These are phyloP conservation scores for Dolomedes plantarius DNA, from an alignment of 2,888 invertebrate genomes.

Conservation along the genomic window DNA sequence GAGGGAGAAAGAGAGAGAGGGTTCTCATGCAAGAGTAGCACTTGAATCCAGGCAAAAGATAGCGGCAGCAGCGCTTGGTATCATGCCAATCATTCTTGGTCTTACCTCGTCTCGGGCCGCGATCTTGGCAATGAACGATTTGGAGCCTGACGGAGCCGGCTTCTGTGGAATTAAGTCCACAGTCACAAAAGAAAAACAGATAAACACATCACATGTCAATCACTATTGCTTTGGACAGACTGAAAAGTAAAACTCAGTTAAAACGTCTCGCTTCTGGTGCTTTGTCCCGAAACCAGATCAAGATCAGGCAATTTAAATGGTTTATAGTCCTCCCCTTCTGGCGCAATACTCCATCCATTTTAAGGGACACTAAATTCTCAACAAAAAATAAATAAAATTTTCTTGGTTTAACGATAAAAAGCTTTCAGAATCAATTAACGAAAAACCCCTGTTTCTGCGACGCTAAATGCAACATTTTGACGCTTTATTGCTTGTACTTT, in stretches of 20 bases:
- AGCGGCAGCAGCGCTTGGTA: conserved; percentile 30
- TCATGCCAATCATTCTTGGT: conserved; percentile 34
- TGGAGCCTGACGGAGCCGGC: conserved; percentile 37
- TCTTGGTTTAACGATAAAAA: too few relatives aligned
- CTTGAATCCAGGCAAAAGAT: background rate
- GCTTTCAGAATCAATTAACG: too few relatives aligned
- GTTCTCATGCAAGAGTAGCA: background rate
- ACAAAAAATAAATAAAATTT: too few relatives aligned
- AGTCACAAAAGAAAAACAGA: background rate
- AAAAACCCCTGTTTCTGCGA: too few relatives aligned
- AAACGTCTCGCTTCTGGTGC: too few relatives aligned
- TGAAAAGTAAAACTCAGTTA: background rate
- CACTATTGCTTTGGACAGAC: background rate
- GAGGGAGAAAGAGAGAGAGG: background rate
- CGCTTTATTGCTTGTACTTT: too few relatives aligned
- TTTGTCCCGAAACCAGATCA: too few relatives aligned
- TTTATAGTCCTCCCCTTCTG: too few relatives aligned
- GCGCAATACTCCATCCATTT: too few relatives aligned
- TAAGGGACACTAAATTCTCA: too few relatives aligned
- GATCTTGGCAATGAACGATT: conserved; percentile 51
- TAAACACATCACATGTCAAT: background rate
- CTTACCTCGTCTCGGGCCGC: conserved; percentile 61
- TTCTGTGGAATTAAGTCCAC: conserved; percentile 58
- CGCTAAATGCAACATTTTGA: too few relatives aligned
- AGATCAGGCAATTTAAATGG: too few relatives aligned